Conservation (phyloP, 2,113 vertebrate genomes). For the Hirundichthys speculiger region DNA sequence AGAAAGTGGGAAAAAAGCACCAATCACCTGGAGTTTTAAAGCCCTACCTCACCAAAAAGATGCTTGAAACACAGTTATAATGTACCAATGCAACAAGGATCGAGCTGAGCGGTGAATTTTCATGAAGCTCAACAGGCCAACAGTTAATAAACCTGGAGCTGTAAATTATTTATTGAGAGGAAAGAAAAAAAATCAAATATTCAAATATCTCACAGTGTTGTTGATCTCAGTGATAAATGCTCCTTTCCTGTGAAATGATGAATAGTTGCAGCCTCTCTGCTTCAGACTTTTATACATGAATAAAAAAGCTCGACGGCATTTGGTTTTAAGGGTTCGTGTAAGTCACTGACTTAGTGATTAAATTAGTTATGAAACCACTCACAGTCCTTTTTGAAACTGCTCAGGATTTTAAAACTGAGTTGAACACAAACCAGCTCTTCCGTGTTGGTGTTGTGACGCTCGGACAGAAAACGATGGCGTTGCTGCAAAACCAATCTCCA, state of each 20-base stretch:
- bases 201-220: slow-evolving; percentile 42
- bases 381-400: too few relatives aligned
- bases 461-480: too few relatives aligned
- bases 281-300: slow-evolving; percentile 29
- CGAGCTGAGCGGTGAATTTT: slow-evolving; percentile 28
- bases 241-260: slow-evolving; percentile 48
- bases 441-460: too few relatives aligned
- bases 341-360: slow-evolving; percentile 12
- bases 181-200: slow-evolving; percentile 44
- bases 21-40: too few relatives aligned
- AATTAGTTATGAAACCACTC: slow-evolving; percentile 15
- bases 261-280: slow-evolving; percentile 32
- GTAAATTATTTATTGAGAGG: slow-evolving; percentile 54
- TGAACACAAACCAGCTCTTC: too few relatives aligned
- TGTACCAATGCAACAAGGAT: background rate
- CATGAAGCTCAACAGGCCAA: background rate
- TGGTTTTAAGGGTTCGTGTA: slow-evolving; percentile 21
- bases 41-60: too few relatives aligned
- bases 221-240: slow-evolving; percentile 61
- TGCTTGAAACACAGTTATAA: too few relatives aligned
- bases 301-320: slow-evolving; percentile 27
- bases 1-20: background rate
- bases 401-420: too few relatives aligned
- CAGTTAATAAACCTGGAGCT: slow-evolving; percentile 35
- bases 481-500: too few relatives aligned